Evolutionary conservation across 2,888 invertebrate species (phyloP).

Genomic region (Lomographa bimaculata): DNA sequence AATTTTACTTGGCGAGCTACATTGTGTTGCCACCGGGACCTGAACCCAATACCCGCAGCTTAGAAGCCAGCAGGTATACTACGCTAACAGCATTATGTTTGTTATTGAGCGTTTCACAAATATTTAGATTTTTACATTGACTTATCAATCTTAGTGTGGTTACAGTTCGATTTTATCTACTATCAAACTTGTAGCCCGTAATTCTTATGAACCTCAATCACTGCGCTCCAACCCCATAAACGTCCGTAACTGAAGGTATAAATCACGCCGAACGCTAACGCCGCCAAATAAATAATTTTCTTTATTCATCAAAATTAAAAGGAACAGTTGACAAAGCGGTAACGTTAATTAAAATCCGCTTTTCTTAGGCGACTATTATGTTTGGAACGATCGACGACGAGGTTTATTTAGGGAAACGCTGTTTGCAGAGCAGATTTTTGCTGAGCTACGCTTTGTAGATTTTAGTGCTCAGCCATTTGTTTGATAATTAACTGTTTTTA

Average conservation of each 20-base stretch:
- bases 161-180: too few relatives aligned
- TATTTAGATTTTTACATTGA: too few relatives aligned
- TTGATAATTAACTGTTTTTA: too few relatives aligned
- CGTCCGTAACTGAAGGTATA: constrained; percentile 51
- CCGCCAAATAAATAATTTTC: constrained; percentile 80
- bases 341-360: constrained; percentile 75
- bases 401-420: constrained; percentile 34
- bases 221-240: constrained; percentile 13
- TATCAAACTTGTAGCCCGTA: too few relatives aligned
- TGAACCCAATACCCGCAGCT: too few relatives aligned
- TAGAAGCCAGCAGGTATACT: too few relatives aligned
- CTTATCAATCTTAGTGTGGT: too few relatives aligned
- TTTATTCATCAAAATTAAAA: constrained; percentile 82
- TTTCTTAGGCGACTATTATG: constrained; percentile 55
- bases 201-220: constrained; percentile 6
- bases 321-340: constrained; percentile 78
- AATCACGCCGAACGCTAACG: constrained; percentile 75
- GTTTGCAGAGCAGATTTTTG: constrained; percentile 10
- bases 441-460: constrained; percentile 9
- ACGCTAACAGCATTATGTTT: too few relatives aligned
- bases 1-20: too few relatives aligned
- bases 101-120: too few relatives aligned
- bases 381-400: constrained; percentile 47
- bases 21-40: too few relatives aligned
- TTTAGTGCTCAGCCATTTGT: constrained; percentile 18